These are phyloP conservation scores for Falco novaeseelandiae DNA, from an alignment of 2,797 vertebrate genomes.

Conservation along the genomic window DNA sequence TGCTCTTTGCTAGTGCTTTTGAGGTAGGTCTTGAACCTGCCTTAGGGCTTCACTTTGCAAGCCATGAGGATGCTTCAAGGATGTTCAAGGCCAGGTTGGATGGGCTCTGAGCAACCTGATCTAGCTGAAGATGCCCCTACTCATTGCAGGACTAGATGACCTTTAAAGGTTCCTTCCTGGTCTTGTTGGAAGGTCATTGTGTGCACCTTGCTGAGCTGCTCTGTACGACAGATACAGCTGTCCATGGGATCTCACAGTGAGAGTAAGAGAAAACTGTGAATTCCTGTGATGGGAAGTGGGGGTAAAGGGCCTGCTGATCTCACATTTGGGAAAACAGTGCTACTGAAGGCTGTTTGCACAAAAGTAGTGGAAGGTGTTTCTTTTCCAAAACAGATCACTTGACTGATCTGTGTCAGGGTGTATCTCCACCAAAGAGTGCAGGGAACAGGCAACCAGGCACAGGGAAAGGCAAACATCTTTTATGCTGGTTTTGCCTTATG, in stretches of 20 bases:
- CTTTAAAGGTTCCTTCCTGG: not conserved
- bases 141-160: not conserved
- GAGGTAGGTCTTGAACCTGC: not conserved
- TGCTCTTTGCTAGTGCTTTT: not conserved
- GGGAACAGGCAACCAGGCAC: not conserved
- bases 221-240: accelerated
- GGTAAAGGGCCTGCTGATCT: not conserved
- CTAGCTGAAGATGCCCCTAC: not conserved
- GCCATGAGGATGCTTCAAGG: not conserved
- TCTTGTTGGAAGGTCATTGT: not conserved
- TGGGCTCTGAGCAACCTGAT: not conserved
- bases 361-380: not conserved
- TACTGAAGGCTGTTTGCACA: not conserved
- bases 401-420: not conserved
- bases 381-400: not conserved
- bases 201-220: not conserved
- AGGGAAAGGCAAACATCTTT: not conserved
- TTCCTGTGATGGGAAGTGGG: not conserved
- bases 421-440: not conserved
- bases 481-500: not conserved
- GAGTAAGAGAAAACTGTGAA: not conserved
- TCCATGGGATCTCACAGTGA: not conserved
- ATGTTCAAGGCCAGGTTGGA: not conserved
- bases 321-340: not conserved
- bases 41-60: not conserved